A percentile compares a stretch with the other conserved stretches of the same genome.
These are phyloP conservation scores for Hesperia comma DNA, from an alignment of 2,888 invertebrate species.

Conservation along the genomic window DNA sequence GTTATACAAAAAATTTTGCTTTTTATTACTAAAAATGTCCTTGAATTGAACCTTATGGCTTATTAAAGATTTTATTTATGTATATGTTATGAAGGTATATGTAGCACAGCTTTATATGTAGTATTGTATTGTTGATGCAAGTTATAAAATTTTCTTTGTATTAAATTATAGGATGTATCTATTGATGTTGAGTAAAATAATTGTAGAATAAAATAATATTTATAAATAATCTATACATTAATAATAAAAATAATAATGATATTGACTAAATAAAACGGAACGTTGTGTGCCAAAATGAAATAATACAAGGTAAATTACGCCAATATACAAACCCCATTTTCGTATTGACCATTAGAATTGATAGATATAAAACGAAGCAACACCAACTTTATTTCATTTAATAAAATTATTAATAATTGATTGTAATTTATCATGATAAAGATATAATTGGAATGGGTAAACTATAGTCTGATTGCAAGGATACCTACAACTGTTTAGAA, in stretches of 20 bases:
- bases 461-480: not conserved
- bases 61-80: slow-evolving; percentile 49
- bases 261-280: slow-evolving; percentile 40
- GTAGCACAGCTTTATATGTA: slow-evolving; percentile 63
- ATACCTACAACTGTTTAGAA: not conserved
- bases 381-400: slow-evolving; percentile 25
- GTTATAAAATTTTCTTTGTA: slow-evolving; percentile 52
- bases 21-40: slow-evolving; percentile 62
- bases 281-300: slow-evolving; percentile 68
- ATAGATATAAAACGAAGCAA: slow-evolving; percentile 20
- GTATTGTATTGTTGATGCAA: slow-evolving; percentile 52
- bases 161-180: slow-evolving; percentile 55
- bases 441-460: slow-evolving; percentile 14
- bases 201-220: slow-evolving; percentile 54
- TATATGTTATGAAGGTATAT: slow-evolving; percentile 61
- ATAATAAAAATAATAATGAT: slow-evolving; percentile 45
- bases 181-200: slow-evolving; percentile 58
- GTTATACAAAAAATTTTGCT: slow-evolving; percentile 64
- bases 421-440: slow-evolving; percentile 7
- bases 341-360: slow-evolving; percentile 25
- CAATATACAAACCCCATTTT: slow-evolving; percentile 61
- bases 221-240: no score
- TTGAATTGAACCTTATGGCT: slow-evolving; percentile 44
- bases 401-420: slow-evolving; percentile 17
- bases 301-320: slow-evolving; percentile 69